phyloP scores from a whole-genome alignment of 1,140 invertebrate genomes.

The Lasioglossum baleicum region DNA sequence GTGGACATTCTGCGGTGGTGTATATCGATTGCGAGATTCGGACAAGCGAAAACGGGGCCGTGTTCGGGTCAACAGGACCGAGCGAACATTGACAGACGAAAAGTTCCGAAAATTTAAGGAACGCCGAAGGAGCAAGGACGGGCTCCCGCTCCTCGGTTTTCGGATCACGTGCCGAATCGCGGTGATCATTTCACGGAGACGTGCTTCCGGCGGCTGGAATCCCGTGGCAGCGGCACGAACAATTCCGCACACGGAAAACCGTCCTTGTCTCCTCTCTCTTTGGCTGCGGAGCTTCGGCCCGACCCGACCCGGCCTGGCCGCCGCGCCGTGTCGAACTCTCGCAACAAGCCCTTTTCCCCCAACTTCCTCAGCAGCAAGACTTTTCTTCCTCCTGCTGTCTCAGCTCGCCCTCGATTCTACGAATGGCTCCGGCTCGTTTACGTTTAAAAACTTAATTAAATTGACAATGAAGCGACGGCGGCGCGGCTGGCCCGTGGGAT shows the following conservation, averaged over 20 bases:
- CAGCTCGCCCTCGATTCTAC: constrained; percentile 1
- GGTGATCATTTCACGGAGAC: constrained; percentile 62
- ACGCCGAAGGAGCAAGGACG: constrained; percentile 26
- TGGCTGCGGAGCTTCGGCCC: too few species aligned
- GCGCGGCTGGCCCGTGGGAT: neutral
- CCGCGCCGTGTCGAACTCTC: constrained; percentile 3
- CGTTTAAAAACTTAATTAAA: constrained; percentile 54
- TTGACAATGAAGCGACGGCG: constrained; percentile 5
- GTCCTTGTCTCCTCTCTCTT: neutral
- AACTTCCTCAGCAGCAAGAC: neutral
- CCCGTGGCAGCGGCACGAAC: constrained; percentile 33
- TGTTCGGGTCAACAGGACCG: constrained; percentile 25
- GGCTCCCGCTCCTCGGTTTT: constrained; percentile 22
- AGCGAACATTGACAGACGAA: constrained; percentile 46
- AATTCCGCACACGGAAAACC: constrained; percentile 34
- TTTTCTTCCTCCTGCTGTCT: neutral
- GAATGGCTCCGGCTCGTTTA: constrained; percentile 38
- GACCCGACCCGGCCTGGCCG: neutral
- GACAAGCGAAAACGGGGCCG: neutral
- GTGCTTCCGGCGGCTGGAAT: constrained; percentile 47
- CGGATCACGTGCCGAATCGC: constrained; percentile 62
- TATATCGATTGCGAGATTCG: neutral
- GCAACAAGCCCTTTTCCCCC: constrained; percentile 2
- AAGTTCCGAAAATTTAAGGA: constrained; percentile 60
- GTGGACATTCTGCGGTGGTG: neutral